Evolutionary conservation across 2,113 vertebrate genomes (phyloP).

Genomic region (Dermatemys mawii): DNA sequence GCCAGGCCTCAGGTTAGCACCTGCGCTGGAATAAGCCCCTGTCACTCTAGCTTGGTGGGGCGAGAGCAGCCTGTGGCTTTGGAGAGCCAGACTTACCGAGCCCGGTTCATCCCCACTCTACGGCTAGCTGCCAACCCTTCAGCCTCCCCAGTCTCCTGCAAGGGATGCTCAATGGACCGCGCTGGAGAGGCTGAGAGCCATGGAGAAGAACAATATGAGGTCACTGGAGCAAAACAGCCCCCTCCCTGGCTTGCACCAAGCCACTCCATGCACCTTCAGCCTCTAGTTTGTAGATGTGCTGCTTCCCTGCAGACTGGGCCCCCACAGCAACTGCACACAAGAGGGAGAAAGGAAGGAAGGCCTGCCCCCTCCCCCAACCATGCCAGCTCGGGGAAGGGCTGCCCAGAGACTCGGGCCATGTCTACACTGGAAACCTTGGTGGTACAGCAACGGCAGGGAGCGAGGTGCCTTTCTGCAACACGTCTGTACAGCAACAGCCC

Average conservation of each 20-base stretch:
- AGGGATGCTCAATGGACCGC: slow-evolving; percentile 43
- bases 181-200: rapidly evolving
- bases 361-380: not conserved
- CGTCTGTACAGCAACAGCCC: not conserved
- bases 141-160: not conserved
- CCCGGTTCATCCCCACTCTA: slow-evolving; percentile 23
- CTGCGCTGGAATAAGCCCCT: not conserved
- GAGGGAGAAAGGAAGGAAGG: not conserved
- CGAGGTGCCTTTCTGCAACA: not conserved
- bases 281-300: not conserved
- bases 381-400: not conserved
- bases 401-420: not conserved
- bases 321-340: not conserved
- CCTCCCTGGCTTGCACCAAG: not conserved
- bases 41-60: not conserved
- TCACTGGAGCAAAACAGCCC: slow-evolving; percentile 43
- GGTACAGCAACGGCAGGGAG: not conserved
- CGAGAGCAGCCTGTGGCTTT: not conserved
- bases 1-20: not conserved
- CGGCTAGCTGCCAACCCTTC: slow-evolving; percentile 9
- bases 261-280: not conserved
- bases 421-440: not conserved
- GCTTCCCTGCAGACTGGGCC: not conserved
- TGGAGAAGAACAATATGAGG: not conserved
- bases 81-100: not conserved